These are phyloP conservation scores for Cheilosia soror DNA, from an alignment of 2,888 invertebrate species.

Conservation along the genomic window DNA sequence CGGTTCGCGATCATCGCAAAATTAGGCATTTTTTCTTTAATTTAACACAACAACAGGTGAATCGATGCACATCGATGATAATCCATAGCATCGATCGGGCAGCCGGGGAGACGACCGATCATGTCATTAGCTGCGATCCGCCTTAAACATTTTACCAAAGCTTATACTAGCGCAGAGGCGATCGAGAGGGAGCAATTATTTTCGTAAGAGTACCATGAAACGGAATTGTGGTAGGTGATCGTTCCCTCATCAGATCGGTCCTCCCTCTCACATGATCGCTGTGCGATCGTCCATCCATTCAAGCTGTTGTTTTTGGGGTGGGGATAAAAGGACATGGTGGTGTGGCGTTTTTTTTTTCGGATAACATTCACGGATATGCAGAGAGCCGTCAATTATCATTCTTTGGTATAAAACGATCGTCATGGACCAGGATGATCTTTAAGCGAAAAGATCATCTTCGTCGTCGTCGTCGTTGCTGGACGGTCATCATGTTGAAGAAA, in stretches of 20 bases:
- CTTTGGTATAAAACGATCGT: slow-evolving; percentile 58
- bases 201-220: slow-evolving; percentile 69
- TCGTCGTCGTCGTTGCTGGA: slow-evolving; percentile 21
- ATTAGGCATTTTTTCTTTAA: slow-evolving; percentile 73
- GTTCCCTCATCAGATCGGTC: slow-evolving; percentile 62
- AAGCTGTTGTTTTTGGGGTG: slow-evolving; percentile 17
- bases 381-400: slow-evolving; percentile 72
- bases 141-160: slow-evolving; percentile 68
- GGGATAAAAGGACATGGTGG: slow-evolving; percentile 45
- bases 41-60: slow-evolving; percentile 74
- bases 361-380: slow-evolving; percentile 62
- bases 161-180: slow-evolving; percentile 7
- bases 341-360: neutral
- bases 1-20: slow-evolving; percentile 73
- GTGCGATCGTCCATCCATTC: slow-evolving; percentile 55
- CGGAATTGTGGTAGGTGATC: slow-evolving; percentile 70
- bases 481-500: slow-evolving; percentile 56
- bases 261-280: slow-evolving; percentile 72
- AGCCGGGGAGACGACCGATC: slow-evolving; percentile 52
- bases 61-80: slow-evolving; percentile 69
- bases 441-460: slow-evolving; percentile 64
- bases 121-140: slow-evolving; percentile 73
- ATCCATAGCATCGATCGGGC: slow-evolving; percentile 45
- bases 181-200: slow-evolving; percentile 71
- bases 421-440: slow-evolving; percentile 68